Evolutionary conservation across 2,113 vertebrate species (phyloP), one percentile per base, ranked within the genome.

Genomic region (Chloroceryle aenea): DNA sequence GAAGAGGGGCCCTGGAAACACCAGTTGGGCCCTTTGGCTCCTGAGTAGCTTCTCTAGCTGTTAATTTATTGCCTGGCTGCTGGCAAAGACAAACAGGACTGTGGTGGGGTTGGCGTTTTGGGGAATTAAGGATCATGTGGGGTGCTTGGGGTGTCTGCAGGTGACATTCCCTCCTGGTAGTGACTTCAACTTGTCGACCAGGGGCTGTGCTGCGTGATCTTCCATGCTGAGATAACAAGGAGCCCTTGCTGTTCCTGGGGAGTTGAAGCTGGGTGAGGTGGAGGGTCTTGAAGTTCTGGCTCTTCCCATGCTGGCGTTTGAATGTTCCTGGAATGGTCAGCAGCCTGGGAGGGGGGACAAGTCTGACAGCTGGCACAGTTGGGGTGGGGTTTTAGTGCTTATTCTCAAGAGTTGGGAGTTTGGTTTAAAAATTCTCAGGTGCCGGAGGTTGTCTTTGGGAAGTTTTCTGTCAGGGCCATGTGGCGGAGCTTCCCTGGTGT

Each of bases 281-380:
- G 14, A 63, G 27, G 48, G 27, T 21, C 21, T 74, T 36, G 25
- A 32, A 27, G 30, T 23, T n/a, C 30, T 4, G 7, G 1, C 32
- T 48, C 21, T 45, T 82, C 18, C 34, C 1, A 0, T 29, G 53
- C 11, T 58, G 71, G 42, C 1, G 5, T 81, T 53, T 21, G 3
- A 9, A 14, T 1, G 2, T 42, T 48, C 19, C 43, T 23, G 61
- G n/a, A 32, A 20, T 7, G 17, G 17, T 16, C 29, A 30, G 55
- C n/a, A n/a, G n/a, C n/a, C 21, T 2, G 11, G 30, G 5, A 12
- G 14, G 55, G 55, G n/a, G 21, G 9, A 56, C 55, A n/a, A 21
- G 30, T 32, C 16, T 18, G 30, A 20, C 58, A 26, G 34, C 15
- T 62, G 34, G 34, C 14, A 23, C 13, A 34, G n/a, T 22, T 13